Percentiles rank a stretch among this genome's conserved stretches.
Evolutionary conservation across 1,140 invertebrate genomes (phyloP).

Genomic region (Pollicipes pollicipes): DNA sequence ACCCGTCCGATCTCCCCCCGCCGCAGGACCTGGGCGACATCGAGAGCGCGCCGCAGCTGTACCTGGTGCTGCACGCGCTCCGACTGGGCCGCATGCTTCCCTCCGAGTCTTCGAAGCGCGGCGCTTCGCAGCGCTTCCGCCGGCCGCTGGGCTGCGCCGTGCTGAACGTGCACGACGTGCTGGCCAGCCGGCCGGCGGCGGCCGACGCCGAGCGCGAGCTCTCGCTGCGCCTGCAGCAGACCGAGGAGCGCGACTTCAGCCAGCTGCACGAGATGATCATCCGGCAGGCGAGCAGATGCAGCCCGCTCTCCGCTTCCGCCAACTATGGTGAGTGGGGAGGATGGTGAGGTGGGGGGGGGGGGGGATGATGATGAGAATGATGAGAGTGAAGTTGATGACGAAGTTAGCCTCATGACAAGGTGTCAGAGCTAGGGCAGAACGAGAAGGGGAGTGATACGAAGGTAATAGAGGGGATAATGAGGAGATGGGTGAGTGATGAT

Average conservation of each 20-base stretch:
- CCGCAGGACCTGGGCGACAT: conserved; percentile 49
- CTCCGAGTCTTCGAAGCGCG: conserved; percentile 52
- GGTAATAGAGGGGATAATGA: too few relatives aligned
- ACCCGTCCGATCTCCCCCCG: conserved; percentile 10
- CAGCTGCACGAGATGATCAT: conserved; percentile 75
- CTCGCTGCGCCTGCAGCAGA: conserved; percentile 50
- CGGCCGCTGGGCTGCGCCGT: conserved; percentile 71
- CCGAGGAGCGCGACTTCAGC: conserved; percentile 78
- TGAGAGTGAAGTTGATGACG: too few relatives aligned
- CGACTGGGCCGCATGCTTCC: conserved; percentile 70
- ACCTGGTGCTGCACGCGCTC: conserved; percentile 71
- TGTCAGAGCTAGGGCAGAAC: too few relatives aligned
- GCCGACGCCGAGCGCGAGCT: conserved; percentile 7
- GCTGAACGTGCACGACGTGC: conserved; percentile 29
- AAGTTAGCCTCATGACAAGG: too few relatives aligned
- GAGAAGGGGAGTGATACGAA: too few relatives aligned
- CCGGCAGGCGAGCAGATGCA: conserved; percentile 54
- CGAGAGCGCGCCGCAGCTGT: conserved; percentile 62
- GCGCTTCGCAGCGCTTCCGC: conserved; percentile 39
- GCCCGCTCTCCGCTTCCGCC: conserved; percentile 48
- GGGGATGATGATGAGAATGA: too few relatives aligned
- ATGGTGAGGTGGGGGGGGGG: too few relatives aligned
- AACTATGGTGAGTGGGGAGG: conserved; percentile 37
- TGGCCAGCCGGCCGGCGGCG: not conserved
- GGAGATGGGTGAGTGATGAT: too few relatives aligned